Evolutionary conservation across 2,113 vertebrate genomes (phyloP).

Genomic region (Dasyprocta punctata): DNA sequence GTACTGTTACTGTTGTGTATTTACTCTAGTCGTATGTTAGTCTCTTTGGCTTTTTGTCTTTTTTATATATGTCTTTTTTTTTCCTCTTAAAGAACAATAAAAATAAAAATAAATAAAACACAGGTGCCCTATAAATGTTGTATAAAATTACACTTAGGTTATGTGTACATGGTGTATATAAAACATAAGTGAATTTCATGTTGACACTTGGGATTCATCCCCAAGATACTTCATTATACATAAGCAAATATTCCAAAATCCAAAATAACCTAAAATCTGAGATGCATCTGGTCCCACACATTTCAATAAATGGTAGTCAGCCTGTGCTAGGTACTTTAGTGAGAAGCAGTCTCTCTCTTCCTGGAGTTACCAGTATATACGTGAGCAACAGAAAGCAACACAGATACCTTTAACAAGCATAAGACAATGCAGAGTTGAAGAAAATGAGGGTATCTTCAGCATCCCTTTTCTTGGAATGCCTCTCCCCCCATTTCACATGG

Average conservation of each 20-base stretch:
- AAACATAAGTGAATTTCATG: not conserved
- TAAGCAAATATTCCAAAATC: not conserved
- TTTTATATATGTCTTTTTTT: no score
- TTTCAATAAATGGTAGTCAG: not conserved
- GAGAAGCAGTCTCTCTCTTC: not conserved
- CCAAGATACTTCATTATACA: not conserved
- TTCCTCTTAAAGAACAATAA: no score
- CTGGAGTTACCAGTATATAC: not conserved
- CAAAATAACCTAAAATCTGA: not conserved
- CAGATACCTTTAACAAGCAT: not conserved
- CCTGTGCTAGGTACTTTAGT: not conserved
- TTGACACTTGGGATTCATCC: not conserved
- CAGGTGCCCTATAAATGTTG: not conserved
- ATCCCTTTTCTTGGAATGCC: not conserved
- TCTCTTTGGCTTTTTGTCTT: no score
- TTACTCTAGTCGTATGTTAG: no score
- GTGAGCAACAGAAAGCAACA: not conserved
- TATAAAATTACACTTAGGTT: not conserved
- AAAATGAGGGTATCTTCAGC: not conserved
- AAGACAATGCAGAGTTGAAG: not conserved
- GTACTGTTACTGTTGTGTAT: no score
- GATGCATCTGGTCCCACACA: not conserved
- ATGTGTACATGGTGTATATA: not conserved
- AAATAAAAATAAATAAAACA: no score
- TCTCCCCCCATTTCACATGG: rapidly evolving